A percentile compares a stretch with the other conserved stretches of the same genome.
These are phyloP conservation scores for Podarcis raffonei DNA, from an alignment of 2,113 vertebrate species.

Conservation along the genomic window DNA sequence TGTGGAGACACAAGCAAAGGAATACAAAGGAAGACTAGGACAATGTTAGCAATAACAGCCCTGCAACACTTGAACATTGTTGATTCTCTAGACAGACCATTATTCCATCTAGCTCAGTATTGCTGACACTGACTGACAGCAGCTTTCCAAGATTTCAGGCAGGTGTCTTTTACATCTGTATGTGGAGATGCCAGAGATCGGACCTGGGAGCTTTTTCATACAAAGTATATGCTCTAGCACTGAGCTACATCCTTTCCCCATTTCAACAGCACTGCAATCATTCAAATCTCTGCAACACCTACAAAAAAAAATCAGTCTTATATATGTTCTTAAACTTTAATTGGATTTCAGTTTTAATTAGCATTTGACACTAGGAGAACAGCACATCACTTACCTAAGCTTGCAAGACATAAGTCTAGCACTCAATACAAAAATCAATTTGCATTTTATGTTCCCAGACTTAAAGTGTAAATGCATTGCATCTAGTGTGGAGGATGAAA, in stretches of 20 bases:
- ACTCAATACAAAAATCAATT: background rate
- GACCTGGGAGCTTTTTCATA: no score
- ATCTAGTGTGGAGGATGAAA: background rate
- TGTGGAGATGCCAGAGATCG: no score
- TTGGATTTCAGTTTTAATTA: conserved; percentile 30
- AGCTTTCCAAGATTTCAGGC: no score
- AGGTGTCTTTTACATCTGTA: no score
- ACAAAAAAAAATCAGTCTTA: background rate
- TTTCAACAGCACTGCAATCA: background rate
- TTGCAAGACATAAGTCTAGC: background rate
- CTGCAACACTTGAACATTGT: background rate
- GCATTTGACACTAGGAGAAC: background rate
- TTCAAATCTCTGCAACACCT: background rate
- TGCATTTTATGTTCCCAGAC: background rate
- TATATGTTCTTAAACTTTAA: conserved; percentile 13
- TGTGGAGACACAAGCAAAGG: background rate
- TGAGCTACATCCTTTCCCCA: background rate
- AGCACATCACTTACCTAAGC: conserved; percentile 4
- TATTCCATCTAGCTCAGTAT: no score
- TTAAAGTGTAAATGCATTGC: background rate
- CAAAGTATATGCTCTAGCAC: no score
- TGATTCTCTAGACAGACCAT: background rate
- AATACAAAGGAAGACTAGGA: no score
- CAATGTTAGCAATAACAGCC: background rate
- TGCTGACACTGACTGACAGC: no score